Conservation (phyloP, 2,797 vertebrate species). For the Bovichtus variegatus region DNA sequence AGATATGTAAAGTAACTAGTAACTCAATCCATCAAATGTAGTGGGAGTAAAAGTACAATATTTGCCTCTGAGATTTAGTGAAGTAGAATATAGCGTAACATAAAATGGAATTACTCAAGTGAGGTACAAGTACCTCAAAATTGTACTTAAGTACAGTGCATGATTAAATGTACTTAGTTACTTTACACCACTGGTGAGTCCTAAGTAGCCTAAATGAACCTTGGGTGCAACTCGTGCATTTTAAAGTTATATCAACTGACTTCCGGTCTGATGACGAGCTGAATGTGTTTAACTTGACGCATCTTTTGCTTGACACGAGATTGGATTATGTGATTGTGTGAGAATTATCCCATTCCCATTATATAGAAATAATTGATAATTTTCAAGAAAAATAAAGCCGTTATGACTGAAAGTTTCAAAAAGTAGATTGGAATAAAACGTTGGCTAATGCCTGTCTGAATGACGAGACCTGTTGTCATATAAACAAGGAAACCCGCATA, state of each 20-base stretch:
- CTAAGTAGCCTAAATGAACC: background rate
- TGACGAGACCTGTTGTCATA: rapidly evolving
- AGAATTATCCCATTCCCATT: background rate
- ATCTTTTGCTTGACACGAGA: background rate
- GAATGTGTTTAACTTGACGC: background rate
- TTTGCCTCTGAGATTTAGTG: no score
- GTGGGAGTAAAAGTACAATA: no score
- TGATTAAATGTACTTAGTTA: no score
- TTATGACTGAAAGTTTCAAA: background rate
- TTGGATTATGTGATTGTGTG: background rate
- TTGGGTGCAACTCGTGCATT: background rate
- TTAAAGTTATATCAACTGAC: background rate
- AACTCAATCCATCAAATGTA: no score
- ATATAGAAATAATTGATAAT: background rate
- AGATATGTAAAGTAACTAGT: no score
- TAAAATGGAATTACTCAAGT: no score
- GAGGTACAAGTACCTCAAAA: no score
- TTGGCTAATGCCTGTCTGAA: background rate
- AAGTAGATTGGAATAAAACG: background rate
- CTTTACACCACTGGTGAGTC: no score
- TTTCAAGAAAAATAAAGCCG: background rate
- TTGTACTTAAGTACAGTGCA: no score
- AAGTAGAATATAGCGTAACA: no score
- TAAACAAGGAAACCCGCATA: background rate
- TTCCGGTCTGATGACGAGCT: conserved; percentile 34